Evolutionary conservation across 2,113 vertebrate genomes (phyloP).

Genomic region (Butastur rufipennis): DNA sequence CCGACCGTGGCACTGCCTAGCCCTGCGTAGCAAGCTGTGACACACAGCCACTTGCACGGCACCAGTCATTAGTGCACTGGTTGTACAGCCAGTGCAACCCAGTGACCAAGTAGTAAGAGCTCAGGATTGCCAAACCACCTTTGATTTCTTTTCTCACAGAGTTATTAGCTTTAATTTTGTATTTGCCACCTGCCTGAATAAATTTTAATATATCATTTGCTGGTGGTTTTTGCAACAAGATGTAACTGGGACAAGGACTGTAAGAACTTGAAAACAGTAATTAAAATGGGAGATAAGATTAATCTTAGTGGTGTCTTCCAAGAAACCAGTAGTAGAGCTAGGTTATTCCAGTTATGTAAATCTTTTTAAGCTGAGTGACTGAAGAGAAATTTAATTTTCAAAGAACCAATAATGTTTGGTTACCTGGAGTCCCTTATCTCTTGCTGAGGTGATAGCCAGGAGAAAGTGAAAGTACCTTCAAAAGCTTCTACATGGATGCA

Average conservation of each 20-base stretch:
- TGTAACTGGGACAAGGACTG: conserved; percentile 52
- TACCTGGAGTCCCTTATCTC: not conserved
- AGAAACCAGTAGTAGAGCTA: conserved; percentile 36
- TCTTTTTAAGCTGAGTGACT: conserved; percentile 6
- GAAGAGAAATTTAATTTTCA: conserved; percentile 44
- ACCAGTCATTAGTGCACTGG: not conserved
- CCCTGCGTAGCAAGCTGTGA: not conserved
- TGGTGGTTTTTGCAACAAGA: conserved; percentile 35
- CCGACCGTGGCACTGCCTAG: fast-evolving
- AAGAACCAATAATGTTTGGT: conserved; percentile 15
- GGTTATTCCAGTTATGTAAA: conserved; percentile 59
- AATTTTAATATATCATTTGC: conserved; percentile 24
- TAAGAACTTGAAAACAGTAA: conserved; percentile 49
- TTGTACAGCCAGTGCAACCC: not conserved
- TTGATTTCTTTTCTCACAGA: conserved; percentile 11
- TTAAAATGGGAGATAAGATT: conserved; percentile 51
- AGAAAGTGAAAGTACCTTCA: not conserved
- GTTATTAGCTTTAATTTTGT: conserved; percentile 46
- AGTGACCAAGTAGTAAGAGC: not conserved
- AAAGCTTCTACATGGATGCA: not conserved
- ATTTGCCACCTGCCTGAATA: conserved; percentile 25
- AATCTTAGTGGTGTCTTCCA: conserved; percentile 22
- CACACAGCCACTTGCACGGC: not conserved
- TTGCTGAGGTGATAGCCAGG: not conserved
- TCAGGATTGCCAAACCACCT: conserved; percentile 10